Percentiles rank a stretch among this genome's conserved stretches.
These are phyloP conservation scores for Aphelinus atriplicis DNA, from an alignment of 1,140 invertebrate genomes.

Conservation along the genomic window DNA sequence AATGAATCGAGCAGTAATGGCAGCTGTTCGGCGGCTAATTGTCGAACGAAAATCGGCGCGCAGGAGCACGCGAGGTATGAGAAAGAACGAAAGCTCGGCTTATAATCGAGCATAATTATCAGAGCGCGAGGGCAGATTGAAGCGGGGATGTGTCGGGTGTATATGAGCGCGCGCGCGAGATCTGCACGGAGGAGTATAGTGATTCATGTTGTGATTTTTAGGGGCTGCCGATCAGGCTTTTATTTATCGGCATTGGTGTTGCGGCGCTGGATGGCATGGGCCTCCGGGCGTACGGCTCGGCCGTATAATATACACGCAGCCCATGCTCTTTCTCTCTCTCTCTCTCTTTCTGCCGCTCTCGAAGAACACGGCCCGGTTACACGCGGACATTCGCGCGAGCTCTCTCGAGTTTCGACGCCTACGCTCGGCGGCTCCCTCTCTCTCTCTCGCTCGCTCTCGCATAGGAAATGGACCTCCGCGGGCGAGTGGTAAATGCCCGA, in stretches of 20 bases:
- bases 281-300: slow-evolving; percentile 12
- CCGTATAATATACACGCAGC: slow-evolving; percentile 1
- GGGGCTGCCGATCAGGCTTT: background rate
- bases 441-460: background rate
- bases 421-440: background rate
- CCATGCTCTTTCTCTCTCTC: background rate
- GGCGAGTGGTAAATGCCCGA: slow-evolving; percentile 29
- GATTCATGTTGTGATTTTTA: slow-evolving; percentile 9
- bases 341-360: slow-evolving; percentile 2
- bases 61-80: too few relatives aligned
- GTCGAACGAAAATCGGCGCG: too few relatives aligned
- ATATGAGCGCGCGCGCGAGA: background rate
- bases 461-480: slow-evolving; percentile 38
- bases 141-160: too few relatives aligned
- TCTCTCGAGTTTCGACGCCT: slow-evolving; percentile 32
- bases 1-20: too few relatives aligned
- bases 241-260: slow-evolving; percentile 14
- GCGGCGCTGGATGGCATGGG: background rate
- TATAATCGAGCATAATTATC: too few relatives aligned
- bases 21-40: too few relatives aligned
- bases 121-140: too few relatives aligned
- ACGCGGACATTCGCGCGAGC: slow-evolving; percentile 5
- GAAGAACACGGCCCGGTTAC: background rate
- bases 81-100: too few relatives aligned
- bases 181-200: background rate